Evolutionary conservation across 2,888 invertebrate species (phyloP), one percentile per base, ranked within the genome.

Genomic region (Heteromyza rotundicornis): DNA sequence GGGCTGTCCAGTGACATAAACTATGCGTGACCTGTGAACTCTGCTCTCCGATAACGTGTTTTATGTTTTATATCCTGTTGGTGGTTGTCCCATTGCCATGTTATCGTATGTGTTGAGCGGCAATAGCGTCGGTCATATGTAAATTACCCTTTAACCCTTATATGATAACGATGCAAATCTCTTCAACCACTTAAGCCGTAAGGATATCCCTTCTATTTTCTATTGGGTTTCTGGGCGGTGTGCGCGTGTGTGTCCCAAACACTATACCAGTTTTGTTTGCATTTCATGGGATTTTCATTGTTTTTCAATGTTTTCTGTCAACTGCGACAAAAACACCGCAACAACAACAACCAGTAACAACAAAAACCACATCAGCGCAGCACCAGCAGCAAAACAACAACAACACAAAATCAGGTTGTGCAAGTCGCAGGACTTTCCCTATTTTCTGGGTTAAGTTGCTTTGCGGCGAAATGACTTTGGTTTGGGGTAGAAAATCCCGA

Each of bases 401-500:
- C 22, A 56, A 24, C 27, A 52, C 27, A 40, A 58, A 51, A 60
- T 32, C 44, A 24, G 14, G 54, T 54, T 54, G 36, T 36, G 54
- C 54, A 2, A 54, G 19, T 54, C 36, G 20, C 16, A 36, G 57
- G 62, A 59, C 62, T 59, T 62, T 62, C 19, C 32, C 54, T 36
- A 36, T 54, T 54, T 32, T 54, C 32, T 60, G 60, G 50, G 68
- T 64, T 64, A 70, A 70, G 63, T 64, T 72, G 68, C n/a, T 68
- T 67, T 65, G 67, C 61, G 60, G 61, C 47, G 47, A 59, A 59
- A 57, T 59, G 62, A 60, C 56, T 61, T 65, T 56, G 40, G 22
- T 24, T 74, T 68, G 68, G 72, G 74, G 65, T 70, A 67, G 74
- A 73, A 76, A 78, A 76, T 74, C 73, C 70, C 71, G 68, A 63